These are phyloP conservation scores for Nymphicus hollandicus DNA, from an alignment of 2,113 vertebrate genomes.

Conservation along the genomic window DNA sequence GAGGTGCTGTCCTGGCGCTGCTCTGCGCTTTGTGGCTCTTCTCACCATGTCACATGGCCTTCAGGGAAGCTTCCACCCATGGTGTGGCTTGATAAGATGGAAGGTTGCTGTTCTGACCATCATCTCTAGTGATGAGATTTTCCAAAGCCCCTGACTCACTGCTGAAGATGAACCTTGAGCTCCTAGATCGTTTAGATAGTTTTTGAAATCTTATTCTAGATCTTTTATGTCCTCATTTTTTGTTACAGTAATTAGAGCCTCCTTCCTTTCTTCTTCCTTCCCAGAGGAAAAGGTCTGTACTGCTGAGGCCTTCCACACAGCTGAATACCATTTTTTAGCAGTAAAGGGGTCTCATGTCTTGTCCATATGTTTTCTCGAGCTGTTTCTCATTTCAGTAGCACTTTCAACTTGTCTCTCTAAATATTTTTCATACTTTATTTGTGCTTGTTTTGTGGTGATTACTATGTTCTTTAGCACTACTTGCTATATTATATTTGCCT, in stretches of 20 bases:
- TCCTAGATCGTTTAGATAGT: background rate
- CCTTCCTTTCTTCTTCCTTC: background rate
- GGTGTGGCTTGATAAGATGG: background rate
- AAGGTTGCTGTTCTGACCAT: background rate
- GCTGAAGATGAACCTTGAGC: background rate
- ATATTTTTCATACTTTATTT: background rate
- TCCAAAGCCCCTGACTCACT: background rate
- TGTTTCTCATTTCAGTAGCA: background rate
- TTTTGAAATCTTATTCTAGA: background rate
- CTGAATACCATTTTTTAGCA: background rate
- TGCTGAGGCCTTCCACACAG: background rate
- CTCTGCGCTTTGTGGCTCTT: rapidly evolving
- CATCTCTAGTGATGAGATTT: background rate
- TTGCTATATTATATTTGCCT: background rate
- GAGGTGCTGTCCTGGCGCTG: rapidly evolving
- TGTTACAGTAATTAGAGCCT: background rate
- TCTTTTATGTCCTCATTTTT: background rate
- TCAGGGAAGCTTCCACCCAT: background rate
- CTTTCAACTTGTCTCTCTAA: background rate
- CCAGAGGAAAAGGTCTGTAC: background rate
- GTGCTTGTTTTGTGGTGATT: background rate
- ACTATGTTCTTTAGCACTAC: background rate
- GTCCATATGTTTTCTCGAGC: background rate
- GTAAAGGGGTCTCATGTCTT: background rate
- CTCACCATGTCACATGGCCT: rapidly evolving